These are phyloP conservation scores for Leptopilina boulardi DNA, from an alignment of 1,140 invertebrate species.

Conservation along the genomic window DNA sequence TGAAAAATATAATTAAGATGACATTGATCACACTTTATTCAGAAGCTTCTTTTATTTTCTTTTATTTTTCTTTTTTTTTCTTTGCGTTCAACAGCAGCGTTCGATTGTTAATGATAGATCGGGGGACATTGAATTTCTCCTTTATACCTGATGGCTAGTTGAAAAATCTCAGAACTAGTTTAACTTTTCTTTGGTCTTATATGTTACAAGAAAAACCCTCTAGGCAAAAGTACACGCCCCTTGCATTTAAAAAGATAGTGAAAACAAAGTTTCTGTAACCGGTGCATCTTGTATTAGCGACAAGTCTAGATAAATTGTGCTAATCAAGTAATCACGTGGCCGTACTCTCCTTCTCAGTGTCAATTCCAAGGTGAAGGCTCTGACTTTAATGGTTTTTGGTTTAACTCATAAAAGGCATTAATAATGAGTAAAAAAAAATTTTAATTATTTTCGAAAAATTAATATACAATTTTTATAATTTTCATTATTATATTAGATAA, in stretches of 20 bases:
- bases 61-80: too few relatives aligned
- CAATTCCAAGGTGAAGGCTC: slow-evolving; percentile 1
- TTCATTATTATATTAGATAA: too few relatives aligned
- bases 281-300: slow-evolving; percentile 50
- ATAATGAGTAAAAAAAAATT: too few relatives aligned
- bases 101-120: slow-evolving; percentile 68
- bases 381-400: neutral
- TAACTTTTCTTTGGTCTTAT: slow-evolving; percentile 68
- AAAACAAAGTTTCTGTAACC: slow-evolving; percentile 60
- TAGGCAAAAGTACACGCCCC: slow-evolving; percentile 43
- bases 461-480: too few relatives aligned
- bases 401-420: too few relatives aligned
- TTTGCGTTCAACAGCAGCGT: slow-evolving; percentile 54
- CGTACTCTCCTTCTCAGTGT: neutral
- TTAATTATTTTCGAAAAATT: too few relatives aligned
- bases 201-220: slow-evolving; percentile 45
- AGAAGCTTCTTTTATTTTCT: slow-evolving; percentile 38
- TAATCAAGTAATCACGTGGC: slow-evolving; percentile 3
- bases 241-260: slow-evolving; percentile 60
- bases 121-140: slow-evolving; percentile 72
- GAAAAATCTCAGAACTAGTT: slow-evolving; percentile 75
- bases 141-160: slow-evolving; percentile 70
- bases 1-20: slow-evolving; percentile 39
- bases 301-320: slow-evolving; percentile 39
- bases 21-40: slow-evolving; percentile 49